Percentiles rank a stretch among this genome's conserved stretches.
These are phyloP conservation scores for Aphyosemion australe DNA, from an alignment of 2,113 vertebrate species.

Conservation along the genomic window DNA sequence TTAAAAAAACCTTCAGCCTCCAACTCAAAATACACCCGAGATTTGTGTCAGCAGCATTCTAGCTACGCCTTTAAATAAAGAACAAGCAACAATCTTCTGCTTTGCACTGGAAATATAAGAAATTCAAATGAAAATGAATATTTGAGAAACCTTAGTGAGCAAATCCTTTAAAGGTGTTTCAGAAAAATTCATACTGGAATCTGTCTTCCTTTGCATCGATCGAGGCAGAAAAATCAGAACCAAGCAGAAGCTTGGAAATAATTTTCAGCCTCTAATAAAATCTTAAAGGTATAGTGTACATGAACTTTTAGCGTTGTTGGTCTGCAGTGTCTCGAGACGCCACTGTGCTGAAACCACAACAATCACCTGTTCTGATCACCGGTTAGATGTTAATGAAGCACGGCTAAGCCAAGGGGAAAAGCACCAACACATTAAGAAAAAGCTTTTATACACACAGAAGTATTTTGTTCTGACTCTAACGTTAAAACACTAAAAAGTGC, in stretches of 20 bases:
- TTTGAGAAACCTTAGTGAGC: neutral
- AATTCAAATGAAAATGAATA: neutral
- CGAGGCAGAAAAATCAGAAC: neutral
- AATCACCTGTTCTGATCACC: neutral
- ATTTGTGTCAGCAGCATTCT: neutral
- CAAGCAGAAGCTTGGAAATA: no score
- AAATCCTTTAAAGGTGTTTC: no score
- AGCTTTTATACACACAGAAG: neutral
- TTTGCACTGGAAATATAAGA: neutral
- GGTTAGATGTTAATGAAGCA: neutral
- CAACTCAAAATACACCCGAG: neutral
- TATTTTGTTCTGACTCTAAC: constrained; percentile 4
- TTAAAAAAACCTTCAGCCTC: neutral
- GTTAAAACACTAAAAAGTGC: neutral
- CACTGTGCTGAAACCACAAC: neutral
- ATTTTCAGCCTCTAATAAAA: neutral
- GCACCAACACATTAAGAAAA: neutral
- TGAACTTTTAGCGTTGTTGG: no score
- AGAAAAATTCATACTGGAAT: neutral
- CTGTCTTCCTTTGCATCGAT: neutral
- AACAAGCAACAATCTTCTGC: neutral
- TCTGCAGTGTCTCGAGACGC: neutral
- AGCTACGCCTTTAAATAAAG: neutral
- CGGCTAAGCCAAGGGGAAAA: neutral
- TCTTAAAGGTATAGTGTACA: neutral